Evolutionary conservation across 1,140 invertebrate species (phyloP).

Genomic region (Drosophila miranda): DNA sequence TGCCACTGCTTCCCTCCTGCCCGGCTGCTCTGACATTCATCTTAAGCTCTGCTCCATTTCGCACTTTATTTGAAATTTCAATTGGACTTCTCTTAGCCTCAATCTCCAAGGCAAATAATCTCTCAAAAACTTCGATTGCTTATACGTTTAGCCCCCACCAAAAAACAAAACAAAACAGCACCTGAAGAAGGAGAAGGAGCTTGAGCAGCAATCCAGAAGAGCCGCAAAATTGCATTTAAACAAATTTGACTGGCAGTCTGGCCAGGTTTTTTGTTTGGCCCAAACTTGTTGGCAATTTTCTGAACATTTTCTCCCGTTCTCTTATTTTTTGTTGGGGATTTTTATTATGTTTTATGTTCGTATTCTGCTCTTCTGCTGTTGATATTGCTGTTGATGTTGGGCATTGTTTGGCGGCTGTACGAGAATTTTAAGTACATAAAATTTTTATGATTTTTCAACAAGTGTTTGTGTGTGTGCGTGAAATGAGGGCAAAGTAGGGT

Average conservation of each 20-base stretch:
- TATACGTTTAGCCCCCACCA: too few relatives aligned
- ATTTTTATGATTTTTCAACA: conserved; percentile 66
- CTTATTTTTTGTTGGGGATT: not conserved
- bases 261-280: not conserved
- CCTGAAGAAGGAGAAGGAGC: conserved; percentile 1
- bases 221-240: conserved; percentile 57
- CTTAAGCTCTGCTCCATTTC: not conserved
- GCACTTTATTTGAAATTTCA: too few relatives aligned
- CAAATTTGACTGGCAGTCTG: conserved; percentile 40
- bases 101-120: too few relatives aligned
- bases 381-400: conserved; percentile 26
- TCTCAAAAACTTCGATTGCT: too few relatives aligned
- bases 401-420: conserved; percentile 67
- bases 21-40: too few relatives aligned
- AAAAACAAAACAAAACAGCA: not conserved
- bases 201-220: not conserved
- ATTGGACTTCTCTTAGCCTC: too few relatives aligned
- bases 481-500: not conserved
- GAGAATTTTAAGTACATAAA: conserved; percentile 68
- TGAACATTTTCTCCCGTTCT: conserved; percentile 2
- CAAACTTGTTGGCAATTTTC: not conserved
- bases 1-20: too few relatives aligned
- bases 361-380: conserved; percentile 1
- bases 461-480: conserved; percentile 31
- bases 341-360: conserved; percentile 18